Percentiles rank a stretch among this genome's conserved stretches.
These are phyloP conservation scores for Theristicus caerulescens DNA, from an alignment of 2,113 vertebrate species.

Conservation along the genomic window DNA sequence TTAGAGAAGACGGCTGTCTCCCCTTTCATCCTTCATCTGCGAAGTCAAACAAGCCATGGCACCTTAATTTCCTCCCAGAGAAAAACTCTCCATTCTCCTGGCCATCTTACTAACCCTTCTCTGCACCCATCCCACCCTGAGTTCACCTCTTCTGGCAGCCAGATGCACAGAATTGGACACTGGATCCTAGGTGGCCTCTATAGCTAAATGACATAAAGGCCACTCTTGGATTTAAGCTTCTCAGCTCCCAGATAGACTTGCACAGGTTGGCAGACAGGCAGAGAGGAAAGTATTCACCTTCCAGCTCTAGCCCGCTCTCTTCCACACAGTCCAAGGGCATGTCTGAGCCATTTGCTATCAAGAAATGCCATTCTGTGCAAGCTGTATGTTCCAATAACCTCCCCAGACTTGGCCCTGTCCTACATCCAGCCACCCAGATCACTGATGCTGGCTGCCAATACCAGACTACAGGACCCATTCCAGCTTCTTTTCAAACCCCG, in stretches of 20 bases:
- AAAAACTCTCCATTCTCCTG: neutral
- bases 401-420: neutral
- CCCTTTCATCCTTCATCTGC: neutral
- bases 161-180: neutral
- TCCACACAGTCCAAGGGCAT: neutral
- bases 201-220: neutral
- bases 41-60: neutral
- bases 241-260: neutral
- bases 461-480: neutral
- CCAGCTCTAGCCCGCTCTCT: neutral
- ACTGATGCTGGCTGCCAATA: neutral
- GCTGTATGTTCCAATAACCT: neutral
- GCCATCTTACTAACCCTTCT: neutral
- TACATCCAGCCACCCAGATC: neutral
- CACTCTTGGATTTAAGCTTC: neutral
- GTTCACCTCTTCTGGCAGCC: neutral
- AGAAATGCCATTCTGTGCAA: neutral
- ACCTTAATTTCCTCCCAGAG: neutral
- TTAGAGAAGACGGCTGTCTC: neutral
- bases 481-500: neutral
- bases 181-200: neutral
- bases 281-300: neutral
- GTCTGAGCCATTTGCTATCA: neutral
- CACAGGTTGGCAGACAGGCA: neutral
- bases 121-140: neutral